Conservation (phyloP, 2,113 vertebrate genomes). For the Hipposideros armiger region DNA sequence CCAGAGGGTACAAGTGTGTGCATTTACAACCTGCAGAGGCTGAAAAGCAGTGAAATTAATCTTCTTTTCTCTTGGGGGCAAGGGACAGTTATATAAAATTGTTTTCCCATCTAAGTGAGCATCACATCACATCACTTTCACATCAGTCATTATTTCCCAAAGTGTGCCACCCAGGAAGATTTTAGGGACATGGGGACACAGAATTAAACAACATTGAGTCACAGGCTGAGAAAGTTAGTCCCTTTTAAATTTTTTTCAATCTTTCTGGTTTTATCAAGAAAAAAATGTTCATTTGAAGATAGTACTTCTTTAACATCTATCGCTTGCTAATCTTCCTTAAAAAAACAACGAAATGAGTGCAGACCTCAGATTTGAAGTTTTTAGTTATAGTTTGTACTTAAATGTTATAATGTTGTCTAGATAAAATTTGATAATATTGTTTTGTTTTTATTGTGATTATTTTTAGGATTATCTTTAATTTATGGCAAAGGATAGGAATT, state of each 20-base stretch:
- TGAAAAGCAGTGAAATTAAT: not conserved
- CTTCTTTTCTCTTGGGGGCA: not conserved
- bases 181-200: rapidly evolving
- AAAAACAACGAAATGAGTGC: not conserved
- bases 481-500: not conserved
- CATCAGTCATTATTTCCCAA: not conserved
- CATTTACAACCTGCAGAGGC: not conserved
- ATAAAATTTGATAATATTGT: not conserved
- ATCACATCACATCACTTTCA: not conserved
- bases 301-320: not conserved
- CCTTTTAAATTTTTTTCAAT: not conserved
- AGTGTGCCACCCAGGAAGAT: rapidly evolving
- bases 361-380: not conserved
- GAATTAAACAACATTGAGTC: not conserved
- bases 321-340: not conserved
- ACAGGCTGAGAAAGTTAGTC: not conserved
- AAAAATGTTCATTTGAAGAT: not conserved
- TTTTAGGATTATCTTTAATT: slow-evolving; percentile 32
- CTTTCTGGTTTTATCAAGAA: slow-evolving; percentile 25
- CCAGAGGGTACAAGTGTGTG: not conserved
- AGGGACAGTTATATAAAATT: not conserved
- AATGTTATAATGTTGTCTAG: not conserved
- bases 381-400: not conserved
- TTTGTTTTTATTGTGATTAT: slow-evolving; percentile 25
- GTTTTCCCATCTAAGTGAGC: not conserved